Evolutionary conservation across 2,888 invertebrate species (phyloP).

Genomic region (Argyresthia albistria): DNA sequence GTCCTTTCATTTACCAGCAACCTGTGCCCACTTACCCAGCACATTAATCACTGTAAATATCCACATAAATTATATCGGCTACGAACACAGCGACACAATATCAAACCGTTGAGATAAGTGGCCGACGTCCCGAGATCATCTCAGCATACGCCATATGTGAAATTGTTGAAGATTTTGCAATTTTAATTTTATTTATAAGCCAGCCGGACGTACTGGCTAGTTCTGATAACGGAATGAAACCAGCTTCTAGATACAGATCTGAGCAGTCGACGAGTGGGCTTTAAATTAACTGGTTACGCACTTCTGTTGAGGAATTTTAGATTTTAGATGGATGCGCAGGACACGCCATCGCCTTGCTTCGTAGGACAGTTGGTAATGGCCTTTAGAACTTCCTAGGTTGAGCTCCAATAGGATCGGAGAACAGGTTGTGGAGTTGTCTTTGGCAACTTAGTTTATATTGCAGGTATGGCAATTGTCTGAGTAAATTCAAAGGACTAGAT

Average conservation of each 20-base stretch:
- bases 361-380: conserved; percentile 26
- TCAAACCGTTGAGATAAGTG: conserved; percentile 57
- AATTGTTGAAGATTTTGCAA: conserved; percentile 68
- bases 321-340: conserved; percentile 53
- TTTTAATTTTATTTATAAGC: conserved; percentile 69
- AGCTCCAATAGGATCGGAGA: background rate
- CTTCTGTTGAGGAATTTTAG: conserved; percentile 63
- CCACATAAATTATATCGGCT: conserved; percentile 59
- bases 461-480: too few species aligned
- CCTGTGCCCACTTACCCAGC: background rate
- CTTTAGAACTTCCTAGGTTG: conserved; percentile 1
- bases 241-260: conserved; percentile 56
- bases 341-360: background rate
- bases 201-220: conserved; percentile 63
- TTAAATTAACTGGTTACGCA: conserved; percentile 68
- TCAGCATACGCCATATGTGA: conserved; percentile 60
- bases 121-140: conserved; percentile 45
- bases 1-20: too few species aligned
- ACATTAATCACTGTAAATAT: conserved; percentile 57
- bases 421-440: too few species aligned
- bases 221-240: conserved; percentile 60
- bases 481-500: too few species aligned
- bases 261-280: conserved; percentile 41
- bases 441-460: too few species aligned
- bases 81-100: conserved; percentile 33